Evolutionary conservation across 2,113 vertebrate species (phyloP), one percentile per base, ranked within the genome.

Genomic region (Canis aureus): DNA sequence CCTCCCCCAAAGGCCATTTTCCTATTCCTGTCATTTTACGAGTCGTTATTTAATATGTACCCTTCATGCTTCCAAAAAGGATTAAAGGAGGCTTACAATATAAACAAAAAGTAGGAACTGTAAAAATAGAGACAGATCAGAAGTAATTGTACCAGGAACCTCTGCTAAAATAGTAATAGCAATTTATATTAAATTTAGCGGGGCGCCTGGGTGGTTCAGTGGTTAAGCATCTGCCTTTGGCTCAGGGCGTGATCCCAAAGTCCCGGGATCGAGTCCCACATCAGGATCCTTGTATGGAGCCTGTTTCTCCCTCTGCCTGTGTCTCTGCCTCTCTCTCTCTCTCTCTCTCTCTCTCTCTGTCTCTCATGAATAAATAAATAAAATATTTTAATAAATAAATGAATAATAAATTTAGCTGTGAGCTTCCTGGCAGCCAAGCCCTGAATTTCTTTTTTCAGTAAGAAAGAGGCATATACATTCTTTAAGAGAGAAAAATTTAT

Each of bases 11-110:
- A 60, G 71, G 69, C 69, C 69, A 85, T 95, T 95, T 92, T 97
- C 97, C 98, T 98, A 97, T 97, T 97, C 80, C 81, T 97, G 97
- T 98, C 94, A 69, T 97, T 98, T 98, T 98, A 98, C 1, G 73
- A 98, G 95, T 90, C 0, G 76, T 97, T 94, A 98, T 93, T 97
- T 98, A 97, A 98, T 97, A 98, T 81, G 94, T 97, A 92, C 95
- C 23, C 29, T 64, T 97, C 32, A 35, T 92, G 94, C 59, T 95
- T 98, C 97, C 97, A 98, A 67, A 95, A 97, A 96, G 87, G 95
- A 95, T 82, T 96, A 96, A 94, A 94, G 62, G 62, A 97, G 92
- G 94, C 95, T 98, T 97, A 95, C 0, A 8, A 74, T 78, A 95
- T 69, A 95, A 96, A 96, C 97, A 97, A 97, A 97, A 97, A 92